phyloP scores from a whole-genome alignment of 2,797 vertebrate species.

The Neostethus bicornis region DNA sequence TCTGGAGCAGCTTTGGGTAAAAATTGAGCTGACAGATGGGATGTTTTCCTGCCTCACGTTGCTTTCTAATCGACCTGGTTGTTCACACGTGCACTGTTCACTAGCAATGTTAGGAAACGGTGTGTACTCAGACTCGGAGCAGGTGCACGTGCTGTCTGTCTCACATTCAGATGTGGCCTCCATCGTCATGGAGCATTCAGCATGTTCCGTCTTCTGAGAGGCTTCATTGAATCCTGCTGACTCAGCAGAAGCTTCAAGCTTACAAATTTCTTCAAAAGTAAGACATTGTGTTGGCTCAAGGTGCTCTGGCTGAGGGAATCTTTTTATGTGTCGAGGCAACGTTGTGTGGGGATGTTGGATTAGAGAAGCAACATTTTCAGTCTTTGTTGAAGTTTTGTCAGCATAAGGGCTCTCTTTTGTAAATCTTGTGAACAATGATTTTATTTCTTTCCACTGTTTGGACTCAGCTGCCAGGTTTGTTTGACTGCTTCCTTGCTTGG shows the following conservation, averaged over 20 bases:
- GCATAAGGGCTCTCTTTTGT: conserved; percentile 19
- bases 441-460: conserved; percentile 39
- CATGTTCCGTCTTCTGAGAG: not conserved
- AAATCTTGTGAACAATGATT: conserved; percentile 30
- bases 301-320: conserved; percentile 34
- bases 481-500: conserved; percentile 20
- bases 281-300: conserved; percentile 63
- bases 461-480: conserved; percentile 23
- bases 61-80: conserved; percentile 13
- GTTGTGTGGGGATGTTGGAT: conserved; percentile 26
- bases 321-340: conserved; percentile 19
- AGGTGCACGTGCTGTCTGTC: conserved; percentile 67
- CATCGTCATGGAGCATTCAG: not conserved
- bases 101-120: conserved; percentile 40
- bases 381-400: conserved; percentile 14
- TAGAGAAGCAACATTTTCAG: conserved; percentile 8
- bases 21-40: conserved; percentile 32
- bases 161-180: conserved; percentile 66
- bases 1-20: conserved; percentile 33
- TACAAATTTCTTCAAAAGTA: conserved; percentile 74
- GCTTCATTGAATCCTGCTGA: conserved; percentile 6
- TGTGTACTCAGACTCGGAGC: conserved; percentile 60
- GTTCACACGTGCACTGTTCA: conserved; percentile 33
- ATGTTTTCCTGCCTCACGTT: conserved; percentile 24
- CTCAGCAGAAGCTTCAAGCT: conserved; percentile 56